A percentile compares a stretch with the other conserved stretches of the same genome.
These are phyloP conservation scores for Xyliphius kryptos DNA, from an alignment of 2,113 vertebrate species.

Conservation along the genomic window DNA sequence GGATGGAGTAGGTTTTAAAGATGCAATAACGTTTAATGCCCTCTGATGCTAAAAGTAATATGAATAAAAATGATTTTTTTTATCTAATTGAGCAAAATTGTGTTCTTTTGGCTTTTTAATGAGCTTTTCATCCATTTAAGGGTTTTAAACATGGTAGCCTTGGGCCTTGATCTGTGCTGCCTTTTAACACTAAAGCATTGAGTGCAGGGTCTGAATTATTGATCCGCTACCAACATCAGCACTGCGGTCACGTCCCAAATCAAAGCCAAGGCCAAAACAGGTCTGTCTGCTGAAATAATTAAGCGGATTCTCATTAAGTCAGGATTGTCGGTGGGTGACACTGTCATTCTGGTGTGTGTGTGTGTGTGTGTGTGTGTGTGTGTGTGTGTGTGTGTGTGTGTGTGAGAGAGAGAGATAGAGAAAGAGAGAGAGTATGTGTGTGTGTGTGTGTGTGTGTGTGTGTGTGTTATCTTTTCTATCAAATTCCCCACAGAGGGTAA, in stretches of 20 bases:
- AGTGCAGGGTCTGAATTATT: slow-evolving; percentile 98
- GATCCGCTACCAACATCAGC: slow-evolving; percentile 95
- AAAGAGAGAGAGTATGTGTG: slow-evolving; percentile 51
- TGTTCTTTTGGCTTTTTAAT: slow-evolving; percentile 3
- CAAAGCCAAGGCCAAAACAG: slow-evolving; percentile 70
- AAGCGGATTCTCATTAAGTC: slow-evolving; percentile 96
- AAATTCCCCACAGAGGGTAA: slow-evolving; percentile 65
- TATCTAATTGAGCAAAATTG: background rate
- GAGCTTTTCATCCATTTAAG: slow-evolving; percentile 41
- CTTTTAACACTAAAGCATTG: slow-evolving; percentile 89
- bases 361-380: slow-evolving; percentile 32
- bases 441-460: slow-evolving; percentile 56
- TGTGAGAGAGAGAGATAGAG: slow-evolving; percentile 38
- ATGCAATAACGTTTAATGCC: too few species aligned
- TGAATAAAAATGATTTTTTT: too few species aligned
- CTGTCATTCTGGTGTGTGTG: slow-evolving; percentile 42
- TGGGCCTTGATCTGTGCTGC: slow-evolving; percentile 76
- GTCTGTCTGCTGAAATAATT: slow-evolving; percentile 89
- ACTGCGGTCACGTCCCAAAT: slow-evolving; percentile 96
- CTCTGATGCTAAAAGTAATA: too few species aligned
- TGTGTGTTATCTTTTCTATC: slow-evolving; percentile 73
- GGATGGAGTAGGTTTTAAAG: background rate
- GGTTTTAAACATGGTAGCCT: slow-evolving; percentile 62
- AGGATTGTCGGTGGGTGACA: slow-evolving; percentile 9
- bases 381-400: slow-evolving; percentile 62